Base-by-base conservation (phyloP, 1,140 invertebrate species). In the Conus ventricosus region DNA sequence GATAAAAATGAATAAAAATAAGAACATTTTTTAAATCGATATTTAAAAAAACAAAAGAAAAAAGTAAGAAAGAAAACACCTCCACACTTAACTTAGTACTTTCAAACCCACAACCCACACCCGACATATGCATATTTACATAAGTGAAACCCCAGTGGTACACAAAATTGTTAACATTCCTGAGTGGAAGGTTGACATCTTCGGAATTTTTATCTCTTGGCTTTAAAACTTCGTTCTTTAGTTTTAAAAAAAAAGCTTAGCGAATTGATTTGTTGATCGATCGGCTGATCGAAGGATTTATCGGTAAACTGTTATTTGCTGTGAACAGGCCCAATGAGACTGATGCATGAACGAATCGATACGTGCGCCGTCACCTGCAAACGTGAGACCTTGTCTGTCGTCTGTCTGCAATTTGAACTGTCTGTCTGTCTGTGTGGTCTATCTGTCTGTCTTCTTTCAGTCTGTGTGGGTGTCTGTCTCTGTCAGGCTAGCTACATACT, bases 291-390 rank as follows among this genome's bases (percentile, higher is more conserved):
- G 15, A 15, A 25, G 23, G n/a, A 20, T 39, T 39, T n/a, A 60
- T 23, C 6, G 15, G 27, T 63, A 71, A 3, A 20, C 23, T 63
- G 27, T 60, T 11, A 7, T 10, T 71, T 39, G n/a, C 60, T 39
- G 17, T 39, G 60, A 76, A 13, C 67, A 87, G 85, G 67, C 71
- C 71, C 85, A 11, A 20, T 87, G 71, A 25, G 85, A 78, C 10
- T 53, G 27, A 75, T 57, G 51, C 55, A 7, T 3, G 85, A 87
- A 10, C 54, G 53, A 23, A 80, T 39, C 75, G 75, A 76, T 53
- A 25, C 71, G 51, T 87, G 85, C 80, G 85, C 85, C 7, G 25
- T 20, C 4, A 80, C 85, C 27, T 87, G 85, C 85, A 87, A 78
- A 87, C 75, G 85, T 87, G 71, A 87, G 85, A 53, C 78, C 51